Evolutionary conservation across 2,888 invertebrate genomes (phyloP), one percentile per base, ranked within the genome.

Genomic region (Crocallis elinguaria): DNA sequence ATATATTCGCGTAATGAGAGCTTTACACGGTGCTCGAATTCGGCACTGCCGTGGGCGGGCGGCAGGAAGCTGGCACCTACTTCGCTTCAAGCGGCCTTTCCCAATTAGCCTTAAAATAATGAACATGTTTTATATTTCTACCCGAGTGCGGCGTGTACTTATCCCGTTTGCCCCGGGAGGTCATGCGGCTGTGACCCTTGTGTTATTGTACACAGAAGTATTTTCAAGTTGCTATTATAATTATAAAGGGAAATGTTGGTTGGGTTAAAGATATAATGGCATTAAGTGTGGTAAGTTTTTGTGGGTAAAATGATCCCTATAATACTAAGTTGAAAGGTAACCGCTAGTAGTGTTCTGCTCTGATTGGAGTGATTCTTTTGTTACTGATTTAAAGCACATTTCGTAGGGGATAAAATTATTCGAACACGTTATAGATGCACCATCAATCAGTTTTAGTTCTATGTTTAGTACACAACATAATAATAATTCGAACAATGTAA

Each of bases 91-190:
- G 87, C 87, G 87, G 82, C 87, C 86, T 87, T 79, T 77, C 81
- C 91, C 92, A 92, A 92, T 92, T 92, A 92, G 89, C 89, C 86
- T 85, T 86, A 86, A 88, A 90, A 91, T 92, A 92, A 92, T 91
- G 91, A 92, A 91, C 90, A 90, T 91, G 91, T 90, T 92, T 90
- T 90, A 90, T 92, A 90, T 88, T 90, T 88, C 81, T 84, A 86
- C 81, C 79, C 75, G 86, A 86, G 86, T 84, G 86, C 85, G 86
- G 86, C 83, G 73, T 88, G 87, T 88, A 85, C 81, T 86, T 80
- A 81, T 83, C 86, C 86, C 79, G 78, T 79, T 86, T 85, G 86
- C 88, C 88, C 86, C 86, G 82, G 86, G 88, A 88, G 88, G 88
- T 87, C 87, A 84, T 85, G 82, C 82, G 82, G 79, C 74, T 73